These are phyloP conservation scores for Pelusios castaneus DNA, from an alignment of 2,113 vertebrate genomes.

Conservation along the genomic window DNA sequence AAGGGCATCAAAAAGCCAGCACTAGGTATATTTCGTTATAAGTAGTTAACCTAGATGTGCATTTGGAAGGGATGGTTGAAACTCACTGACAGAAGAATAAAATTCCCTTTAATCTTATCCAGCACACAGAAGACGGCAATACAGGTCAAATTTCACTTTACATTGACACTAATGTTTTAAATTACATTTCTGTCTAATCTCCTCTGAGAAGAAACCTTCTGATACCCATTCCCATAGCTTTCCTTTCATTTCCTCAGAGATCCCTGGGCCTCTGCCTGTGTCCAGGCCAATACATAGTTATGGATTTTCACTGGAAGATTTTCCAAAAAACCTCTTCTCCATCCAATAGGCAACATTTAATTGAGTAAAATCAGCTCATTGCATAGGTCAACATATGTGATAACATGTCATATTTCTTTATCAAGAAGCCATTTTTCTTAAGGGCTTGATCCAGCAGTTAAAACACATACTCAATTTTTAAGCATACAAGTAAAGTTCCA, in stretches of 20 bases:
- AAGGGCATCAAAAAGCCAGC: not conserved
- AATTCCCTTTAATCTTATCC: not conserved
- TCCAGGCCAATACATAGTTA: not conserved
- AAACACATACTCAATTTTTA: not conserved
- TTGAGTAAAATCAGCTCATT: not conserved
- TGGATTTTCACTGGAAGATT: accelerated
- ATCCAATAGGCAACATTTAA: not conserved
- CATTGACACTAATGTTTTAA: not conserved
- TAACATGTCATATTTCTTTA: not conserved
- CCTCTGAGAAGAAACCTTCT: accelerated
- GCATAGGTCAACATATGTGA: not conserved
- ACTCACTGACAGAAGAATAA: not conserved
- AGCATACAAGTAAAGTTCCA: not conserved
- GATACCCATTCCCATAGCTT: not conserved
- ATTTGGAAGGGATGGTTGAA: not conserved
- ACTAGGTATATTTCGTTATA: accelerated
- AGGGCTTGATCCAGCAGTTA: not conserved
- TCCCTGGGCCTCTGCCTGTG: not conserved
- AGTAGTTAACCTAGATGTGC: not conserved
- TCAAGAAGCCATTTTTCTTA: not conserved
- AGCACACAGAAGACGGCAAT: conserved; percentile 54
- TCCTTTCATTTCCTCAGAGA: accelerated
- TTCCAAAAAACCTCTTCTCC: not conserved
- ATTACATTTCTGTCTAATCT: accelerated
- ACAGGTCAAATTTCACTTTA: not conserved